These are phyloP conservation scores for Pyrgus malvae DNA, from an alignment of 2,888 invertebrate genomes.

Conservation along the genomic window DNA sequence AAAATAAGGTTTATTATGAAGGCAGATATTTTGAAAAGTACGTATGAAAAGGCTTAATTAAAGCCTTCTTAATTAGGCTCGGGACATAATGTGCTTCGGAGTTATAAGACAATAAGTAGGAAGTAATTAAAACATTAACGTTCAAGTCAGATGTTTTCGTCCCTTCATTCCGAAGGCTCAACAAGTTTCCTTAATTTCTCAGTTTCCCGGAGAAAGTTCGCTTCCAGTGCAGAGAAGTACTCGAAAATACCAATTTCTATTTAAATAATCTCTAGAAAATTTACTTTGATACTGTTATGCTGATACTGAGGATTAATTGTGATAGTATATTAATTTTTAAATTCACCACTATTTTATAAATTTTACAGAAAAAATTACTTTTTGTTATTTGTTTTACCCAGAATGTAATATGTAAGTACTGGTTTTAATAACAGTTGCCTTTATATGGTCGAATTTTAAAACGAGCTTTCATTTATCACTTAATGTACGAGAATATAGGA, in stretches of 20 bases:
- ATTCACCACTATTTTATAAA: no score
- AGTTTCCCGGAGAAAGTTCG: slow-evolving; percentile 22
- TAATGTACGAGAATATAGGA: no score
- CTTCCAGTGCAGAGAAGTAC: background rate
- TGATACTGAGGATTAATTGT: no score
- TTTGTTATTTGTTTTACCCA: no score
- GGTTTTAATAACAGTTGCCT: no score
- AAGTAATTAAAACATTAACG: slow-evolving; percentile 70
- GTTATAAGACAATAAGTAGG: slow-evolving; percentile 60
- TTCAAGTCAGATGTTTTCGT: slow-evolving; percentile 55
- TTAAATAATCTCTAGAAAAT: no score
- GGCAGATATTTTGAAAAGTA: slow-evolving; percentile 42
- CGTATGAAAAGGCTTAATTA: slow-evolving; percentile 57
- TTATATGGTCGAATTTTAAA: no score
- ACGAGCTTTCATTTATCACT: no score
- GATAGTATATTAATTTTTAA: no score
- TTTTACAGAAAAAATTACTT: no score
- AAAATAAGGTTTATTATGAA: background rate
- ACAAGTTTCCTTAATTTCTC: slow-evolving; percentile 50
- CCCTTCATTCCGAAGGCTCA: slow-evolving; percentile 50
- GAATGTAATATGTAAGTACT: no score
- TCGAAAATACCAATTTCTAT: background rate
- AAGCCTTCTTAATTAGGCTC: slow-evolving; percentile 59
- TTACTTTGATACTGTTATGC: no score
- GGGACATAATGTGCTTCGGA: slow-evolving; percentile 51